Percentiles rank a stretch among this genome's conserved stretches.
phyloP scores from a whole-genome alignment of 2,888 invertebrate species.

The Cerastis leucographa region DNA sequence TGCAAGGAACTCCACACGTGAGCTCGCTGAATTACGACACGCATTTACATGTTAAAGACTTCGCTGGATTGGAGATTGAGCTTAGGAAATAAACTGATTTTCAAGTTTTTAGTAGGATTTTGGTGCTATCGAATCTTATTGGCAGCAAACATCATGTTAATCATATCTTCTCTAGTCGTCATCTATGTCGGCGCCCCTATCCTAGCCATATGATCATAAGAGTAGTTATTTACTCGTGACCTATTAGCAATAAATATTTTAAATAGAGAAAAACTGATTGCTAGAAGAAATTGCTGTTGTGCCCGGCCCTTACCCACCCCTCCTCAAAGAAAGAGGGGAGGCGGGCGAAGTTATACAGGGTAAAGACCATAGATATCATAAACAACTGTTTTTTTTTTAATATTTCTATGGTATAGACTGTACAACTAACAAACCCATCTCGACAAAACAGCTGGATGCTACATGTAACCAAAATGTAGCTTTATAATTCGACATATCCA shows the following conservation, averaged over 20 bases:
- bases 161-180: no score
- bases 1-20: slow-evolving; percentile 66
- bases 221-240: not conserved
- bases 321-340: not conserved
- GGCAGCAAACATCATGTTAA: no score
- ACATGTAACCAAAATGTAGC: no score
- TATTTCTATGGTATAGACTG: not conserved
- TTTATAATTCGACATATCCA: no score
- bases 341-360: not conserved
- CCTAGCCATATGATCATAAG: not conserved
- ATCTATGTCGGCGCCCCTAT: not conserved
- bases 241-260: not conserved
- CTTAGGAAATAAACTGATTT: slow-evolving; percentile 13
- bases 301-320: not conserved
- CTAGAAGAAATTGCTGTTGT: not conserved
- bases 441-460: not conserved
- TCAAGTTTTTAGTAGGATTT: not conserved
- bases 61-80: slow-evolving; percentile 18
- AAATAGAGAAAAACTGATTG: not conserved
- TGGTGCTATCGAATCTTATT: not conserved
- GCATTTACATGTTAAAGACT: slow-evolving; percentile 48
- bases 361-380: not conserved
- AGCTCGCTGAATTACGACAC: slow-evolving; percentile 29
- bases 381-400: no score
- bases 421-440: not conserved